Percentiles rank a stretch among this genome's conserved stretches.
Evolutionary conservation across 1,140 invertebrate species (phyloP).

Genomic region (Nephotettix cincticeps): DNA sequence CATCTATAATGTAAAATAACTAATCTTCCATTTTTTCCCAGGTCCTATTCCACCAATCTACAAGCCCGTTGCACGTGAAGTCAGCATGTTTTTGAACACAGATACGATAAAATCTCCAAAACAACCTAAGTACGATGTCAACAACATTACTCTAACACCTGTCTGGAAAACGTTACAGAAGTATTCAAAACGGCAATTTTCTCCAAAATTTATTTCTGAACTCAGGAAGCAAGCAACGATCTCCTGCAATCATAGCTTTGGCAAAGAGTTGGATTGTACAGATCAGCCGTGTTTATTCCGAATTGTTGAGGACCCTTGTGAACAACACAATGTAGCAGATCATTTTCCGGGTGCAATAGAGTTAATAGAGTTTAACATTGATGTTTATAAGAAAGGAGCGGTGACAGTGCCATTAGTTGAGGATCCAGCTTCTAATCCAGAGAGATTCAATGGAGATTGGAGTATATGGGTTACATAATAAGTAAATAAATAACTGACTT

Average conservation of each 20-base stretch:
- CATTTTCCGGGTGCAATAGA: background rate
- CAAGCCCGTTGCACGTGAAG: no score
- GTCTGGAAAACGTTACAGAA: background rate
- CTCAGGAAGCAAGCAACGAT: background rate
- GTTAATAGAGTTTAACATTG: background rate
- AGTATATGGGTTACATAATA: background rate
- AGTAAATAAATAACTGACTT: no score
- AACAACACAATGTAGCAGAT: slow-evolving; percentile 57
- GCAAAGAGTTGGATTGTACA: slow-evolving; percentile 18
- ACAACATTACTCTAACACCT: background rate
- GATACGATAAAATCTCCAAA: background rate
- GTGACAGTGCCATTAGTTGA: background rate
- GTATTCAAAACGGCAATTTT: background rate
- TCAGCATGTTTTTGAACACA: background rate
- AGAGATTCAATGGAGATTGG: background rate
- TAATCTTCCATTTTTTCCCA: no score
- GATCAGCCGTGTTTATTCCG: slow-evolving; percentile 61
- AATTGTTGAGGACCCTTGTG: slow-evolving; percentile 64
- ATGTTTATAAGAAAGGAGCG: background rate
- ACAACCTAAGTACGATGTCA: background rate
- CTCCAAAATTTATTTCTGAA: background rate
- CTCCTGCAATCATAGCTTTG: background rate
- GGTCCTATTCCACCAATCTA: no score
- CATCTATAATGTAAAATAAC: no score
- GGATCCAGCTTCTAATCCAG: background rate